Evolutionary conservation across 1,140 invertebrate genomes (phyloP), one percentile per base, ranked within the genome.

Genomic region (Pristionchus pacificus): DNA sequence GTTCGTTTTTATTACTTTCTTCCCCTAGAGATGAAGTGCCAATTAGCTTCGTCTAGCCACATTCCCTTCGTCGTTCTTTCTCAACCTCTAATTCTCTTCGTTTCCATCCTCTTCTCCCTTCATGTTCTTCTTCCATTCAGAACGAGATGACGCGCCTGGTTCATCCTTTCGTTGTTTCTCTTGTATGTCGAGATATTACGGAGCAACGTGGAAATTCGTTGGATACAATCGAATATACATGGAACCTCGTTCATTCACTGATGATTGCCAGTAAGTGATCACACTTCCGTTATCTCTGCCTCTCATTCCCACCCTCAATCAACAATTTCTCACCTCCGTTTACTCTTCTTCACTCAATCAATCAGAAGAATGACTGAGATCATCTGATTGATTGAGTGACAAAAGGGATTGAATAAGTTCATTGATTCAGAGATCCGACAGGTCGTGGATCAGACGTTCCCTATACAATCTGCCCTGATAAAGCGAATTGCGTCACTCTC

Each of bases 171-270:
- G 25, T 6, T 79, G 78, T 62, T 79, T 71, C 65, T 78, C 74
- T 65, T 79, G 78, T 49, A 79, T 79, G 78, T 79, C 78, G 6
- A 70, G 78, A 14, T 79, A 79, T 65, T 79, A 79, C 61, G 78
- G 78, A 19, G 72, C 75, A 3, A 80, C 78, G 33, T 79, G 78
- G 78, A 70, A 78, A 32, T 79, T 79, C 57, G 78, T 78, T 27
- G 78, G 78, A 19, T 79, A 79, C 70, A 74, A 76, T 24, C 58
- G 74, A 62, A 76, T 79, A 29, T 79, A 79, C 61, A 65, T 71
- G 62, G 78, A 79, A 62, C 78, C 78, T 2, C 31, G 76, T 10
- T 71, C 76, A 1, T 79, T 79, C 60, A 80, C 76, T 19, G 78
- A 79, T 64, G 70, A 75, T 49, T 79, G 78, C 76, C 64, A 68